Evolutionary conservation across 2,113 vertebrate species (phyloP).

Genomic region (Thomomys bottae): DNA sequence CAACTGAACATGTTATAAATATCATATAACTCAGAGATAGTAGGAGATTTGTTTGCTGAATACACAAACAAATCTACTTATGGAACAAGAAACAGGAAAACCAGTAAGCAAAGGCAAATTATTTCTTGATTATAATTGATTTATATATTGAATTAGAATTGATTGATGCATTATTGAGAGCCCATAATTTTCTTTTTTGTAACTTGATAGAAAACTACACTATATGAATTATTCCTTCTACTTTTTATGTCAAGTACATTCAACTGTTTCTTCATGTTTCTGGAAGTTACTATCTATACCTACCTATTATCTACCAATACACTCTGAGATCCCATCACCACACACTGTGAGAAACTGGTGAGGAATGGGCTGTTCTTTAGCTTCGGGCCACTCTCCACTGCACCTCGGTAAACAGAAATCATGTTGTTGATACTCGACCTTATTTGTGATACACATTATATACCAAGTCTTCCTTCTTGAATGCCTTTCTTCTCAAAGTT

Average conservation of each 20-base stretch:
- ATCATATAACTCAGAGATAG: not conserved
- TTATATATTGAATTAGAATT: no score
- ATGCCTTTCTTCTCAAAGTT: not conserved
- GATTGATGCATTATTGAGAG: no score
- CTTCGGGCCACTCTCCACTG: not conserved
- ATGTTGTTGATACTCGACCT: not conserved
- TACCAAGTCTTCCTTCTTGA: not conserved
- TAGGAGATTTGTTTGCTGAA: not conserved
- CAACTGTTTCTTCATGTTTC: not conserved
- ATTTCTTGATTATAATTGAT: no score
- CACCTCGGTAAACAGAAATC: not conserved
- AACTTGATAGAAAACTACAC: not conserved
- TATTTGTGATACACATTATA: not conserved
- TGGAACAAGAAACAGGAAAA: not conserved
- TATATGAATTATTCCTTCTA: not conserved
- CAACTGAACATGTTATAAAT: not conserved
- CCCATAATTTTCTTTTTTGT: constrained; percentile 11
- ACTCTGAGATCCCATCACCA: no score
- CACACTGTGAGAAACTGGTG: not conserved
- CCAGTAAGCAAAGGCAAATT: no score
- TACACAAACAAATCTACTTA: not conserved
- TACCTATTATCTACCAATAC: no score
- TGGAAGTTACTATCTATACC: not conserved
- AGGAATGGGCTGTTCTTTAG: not conserved
- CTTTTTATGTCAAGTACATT: not conserved